Percentiles rank a stretch among this genome's conserved stretches.
Conservation (phyloP, 2,888 invertebrate genomes). For the Callimorpha dominula region DNA sequence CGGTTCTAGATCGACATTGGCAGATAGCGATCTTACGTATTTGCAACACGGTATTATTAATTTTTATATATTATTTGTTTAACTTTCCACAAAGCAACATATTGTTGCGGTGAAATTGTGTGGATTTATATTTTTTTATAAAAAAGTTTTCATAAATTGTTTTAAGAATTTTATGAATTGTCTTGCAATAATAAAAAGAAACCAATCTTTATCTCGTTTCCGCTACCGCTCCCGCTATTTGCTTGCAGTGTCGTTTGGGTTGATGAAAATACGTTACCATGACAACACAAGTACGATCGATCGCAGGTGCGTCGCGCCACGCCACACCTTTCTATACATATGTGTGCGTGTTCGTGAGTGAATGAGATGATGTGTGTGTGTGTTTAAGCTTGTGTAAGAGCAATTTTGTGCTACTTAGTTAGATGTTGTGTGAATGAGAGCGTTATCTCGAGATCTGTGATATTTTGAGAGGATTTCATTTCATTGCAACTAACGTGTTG, state of each 20-base stretch:
- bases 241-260: conserved; percentile 18
- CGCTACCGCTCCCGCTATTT: conserved; percentile 18
- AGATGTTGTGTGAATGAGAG: conserved; percentile 6
- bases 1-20: too few species aligned
- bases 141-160: too few species aligned
- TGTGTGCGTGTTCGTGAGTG: conserved; percentile 4
- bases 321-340: conserved; percentile 30
- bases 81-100: too few species aligned
- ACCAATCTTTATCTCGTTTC: background rate
- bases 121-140: too few species aligned
- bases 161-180: too few species aligned
- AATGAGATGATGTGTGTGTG: conserved; percentile 3
- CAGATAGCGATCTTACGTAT: too few species aligned
- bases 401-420: conserved; percentile 4
- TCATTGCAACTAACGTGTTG: background rate
- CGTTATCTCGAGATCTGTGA: background rate
- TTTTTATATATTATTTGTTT: too few species aligned
- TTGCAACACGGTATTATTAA: too few species aligned
- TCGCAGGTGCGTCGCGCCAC: conserved; percentile 62
- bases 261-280: conserved; percentile 57
- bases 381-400: background rate
- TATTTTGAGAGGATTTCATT: background rate
- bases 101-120: too few species aligned
- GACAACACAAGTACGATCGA: conserved; percentile 78
- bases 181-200: too few species aligned